Evolutionary conservation across 2,888 invertebrate genomes (phyloP).

Genomic region (Macrophya annulata): DNA sequence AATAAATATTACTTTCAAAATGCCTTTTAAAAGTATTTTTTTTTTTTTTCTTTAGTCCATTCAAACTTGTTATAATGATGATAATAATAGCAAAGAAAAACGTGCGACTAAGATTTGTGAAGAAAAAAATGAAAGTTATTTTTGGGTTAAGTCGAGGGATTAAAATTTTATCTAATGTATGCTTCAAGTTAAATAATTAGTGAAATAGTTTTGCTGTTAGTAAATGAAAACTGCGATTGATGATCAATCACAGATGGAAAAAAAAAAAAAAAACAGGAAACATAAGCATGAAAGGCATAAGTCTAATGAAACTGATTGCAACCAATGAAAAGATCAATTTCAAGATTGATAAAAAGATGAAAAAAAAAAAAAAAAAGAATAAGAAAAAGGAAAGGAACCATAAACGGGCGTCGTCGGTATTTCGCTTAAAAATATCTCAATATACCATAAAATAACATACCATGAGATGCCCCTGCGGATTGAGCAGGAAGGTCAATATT

Average conservation of each 20-base stretch:
- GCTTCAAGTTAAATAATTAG: background rate
- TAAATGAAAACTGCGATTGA: conserved; percentile 14
- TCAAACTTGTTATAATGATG: background rate
- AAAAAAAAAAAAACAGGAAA: conserved; percentile 1
- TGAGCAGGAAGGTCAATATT: conserved; percentile 80
- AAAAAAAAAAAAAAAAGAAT: background rate
- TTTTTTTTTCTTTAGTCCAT: background rate
- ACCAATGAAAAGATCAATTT: background rate
- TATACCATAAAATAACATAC: conserved; percentile 62
- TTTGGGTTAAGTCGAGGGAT: background rate
- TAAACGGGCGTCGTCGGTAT: background rate
- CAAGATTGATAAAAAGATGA: background rate
- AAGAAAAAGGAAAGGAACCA: background rate
- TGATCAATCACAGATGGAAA: background rate
- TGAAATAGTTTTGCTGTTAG: conserved; percentile 18
- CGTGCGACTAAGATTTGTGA: background rate
- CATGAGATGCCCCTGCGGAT: conserved; percentile 67
- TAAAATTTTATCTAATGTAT: background rate
- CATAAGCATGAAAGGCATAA: background rate
- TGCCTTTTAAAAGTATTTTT: background rate
- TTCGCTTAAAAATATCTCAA: background rate
- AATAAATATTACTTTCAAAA: background rate
- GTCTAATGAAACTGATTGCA: background rate
- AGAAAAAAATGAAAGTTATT: background rate
- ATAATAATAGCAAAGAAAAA: background rate